Evolutionary conservation across 1,140 invertebrate species (phyloP).

Genomic region (Pseudobourletiella spinata): DNA sequence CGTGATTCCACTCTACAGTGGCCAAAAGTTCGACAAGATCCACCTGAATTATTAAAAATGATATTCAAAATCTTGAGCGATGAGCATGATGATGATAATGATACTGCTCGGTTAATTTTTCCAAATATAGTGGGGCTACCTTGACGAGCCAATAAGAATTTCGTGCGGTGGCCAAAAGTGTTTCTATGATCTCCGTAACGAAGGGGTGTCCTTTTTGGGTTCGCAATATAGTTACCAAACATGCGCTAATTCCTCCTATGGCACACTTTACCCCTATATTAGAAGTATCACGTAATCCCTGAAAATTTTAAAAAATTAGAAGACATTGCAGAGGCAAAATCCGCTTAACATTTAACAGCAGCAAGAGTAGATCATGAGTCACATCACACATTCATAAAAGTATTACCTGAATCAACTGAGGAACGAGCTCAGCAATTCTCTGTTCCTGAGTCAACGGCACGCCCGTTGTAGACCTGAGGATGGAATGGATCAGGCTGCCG

Average conservation of each 20-base stretch:
- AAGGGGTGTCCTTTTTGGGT: not conserved
- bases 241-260: constrained; percentile 19
- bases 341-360: too few species aligned
- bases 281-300: constrained; percentile 21
- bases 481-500: constrained; percentile 55
- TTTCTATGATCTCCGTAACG: constrained; percentile 46
- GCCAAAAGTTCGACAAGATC: constrained; percentile 21
- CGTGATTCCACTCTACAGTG: constrained; percentile 21
- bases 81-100: too few species aligned
- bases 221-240: constrained; percentile 11
- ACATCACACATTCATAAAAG: too few species aligned
- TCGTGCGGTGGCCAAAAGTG: constrained; percentile 52
- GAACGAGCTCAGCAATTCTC: constrained; percentile 2
- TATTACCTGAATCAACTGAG: constrained; percentile 8
- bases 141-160: constrained; percentile 83
- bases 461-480: constrained; percentile 40
- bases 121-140: too few species aligned
- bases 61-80: constrained; percentile 38
- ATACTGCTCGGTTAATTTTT: too few species aligned
- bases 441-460: not conserved
- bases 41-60: not conserved
- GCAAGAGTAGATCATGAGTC: too few species aligned
- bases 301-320: too few species aligned
- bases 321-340: too few species aligned
- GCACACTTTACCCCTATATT: constrained; percentile 30